A percentile compares a stretch with the other conserved stretches of the same genome.
Evolutionary conservation across 2,888 invertebrate species (phyloP).

Genomic region (Cataglyphis rosenhaueri): DNA sequence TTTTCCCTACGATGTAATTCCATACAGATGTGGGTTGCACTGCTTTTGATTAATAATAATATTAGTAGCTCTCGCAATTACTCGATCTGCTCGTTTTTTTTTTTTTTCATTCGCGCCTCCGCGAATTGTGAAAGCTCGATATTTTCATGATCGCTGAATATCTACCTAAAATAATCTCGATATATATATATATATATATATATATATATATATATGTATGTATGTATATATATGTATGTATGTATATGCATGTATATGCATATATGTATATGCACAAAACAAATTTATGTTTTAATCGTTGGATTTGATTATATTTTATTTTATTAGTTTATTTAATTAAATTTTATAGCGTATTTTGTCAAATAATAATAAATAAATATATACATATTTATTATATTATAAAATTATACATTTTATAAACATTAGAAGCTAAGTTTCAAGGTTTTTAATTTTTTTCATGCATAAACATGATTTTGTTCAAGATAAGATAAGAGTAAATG

Average conservation of each 20-base stretch:
- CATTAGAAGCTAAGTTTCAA: background rate
- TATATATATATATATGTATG: no score
- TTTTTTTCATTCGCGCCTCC: background rate
- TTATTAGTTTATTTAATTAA: background rate
- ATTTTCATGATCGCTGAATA: slow-evolving; percentile 14
- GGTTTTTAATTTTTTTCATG: background rate
- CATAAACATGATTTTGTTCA: background rate
- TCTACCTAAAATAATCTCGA: background rate
- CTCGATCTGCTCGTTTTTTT: background rate
- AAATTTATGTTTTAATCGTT: background rate
- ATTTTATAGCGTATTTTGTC: background rate
- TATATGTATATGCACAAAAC: background rate
- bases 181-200: background rate
- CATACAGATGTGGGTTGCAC: background rate
- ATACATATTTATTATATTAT: background rate
- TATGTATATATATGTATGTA: no score
- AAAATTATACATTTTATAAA: background rate
- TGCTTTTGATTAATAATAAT: background rate
- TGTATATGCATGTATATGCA: no score
- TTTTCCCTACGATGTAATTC: background rate
- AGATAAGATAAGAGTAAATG: background rate
- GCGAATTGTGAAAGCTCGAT: background rate
- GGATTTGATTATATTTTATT: background rate
- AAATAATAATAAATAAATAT: background rate
- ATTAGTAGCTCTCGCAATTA: background rate